A percentile compares a stretch with the other conserved stretches of the same genome.
Conservation (phyloP, 1,140 invertebrate genomes). For the Marisa cornuarietis region DNA sequence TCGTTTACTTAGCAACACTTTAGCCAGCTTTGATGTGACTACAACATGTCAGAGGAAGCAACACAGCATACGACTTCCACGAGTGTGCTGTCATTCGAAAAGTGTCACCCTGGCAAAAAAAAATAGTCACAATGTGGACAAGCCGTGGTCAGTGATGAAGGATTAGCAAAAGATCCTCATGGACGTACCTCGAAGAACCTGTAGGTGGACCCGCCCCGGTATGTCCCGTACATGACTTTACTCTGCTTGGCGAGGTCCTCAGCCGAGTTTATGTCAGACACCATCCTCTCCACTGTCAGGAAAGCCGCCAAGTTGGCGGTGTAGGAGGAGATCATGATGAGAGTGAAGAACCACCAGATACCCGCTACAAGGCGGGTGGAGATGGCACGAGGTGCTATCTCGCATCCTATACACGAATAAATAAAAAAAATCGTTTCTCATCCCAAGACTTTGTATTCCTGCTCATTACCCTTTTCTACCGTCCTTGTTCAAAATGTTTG, state of each 20-base stretch:
- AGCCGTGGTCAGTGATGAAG: conserved; percentile 69
- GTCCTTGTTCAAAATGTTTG: too few relatives aligned
- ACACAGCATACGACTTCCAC: too few relatives aligned
- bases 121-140: conserved; percentile 93
- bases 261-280: conserved; percentile 92
- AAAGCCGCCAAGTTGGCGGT: conserved; percentile 98
- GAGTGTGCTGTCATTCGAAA: too few relatives aligned
- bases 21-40: too few relatives aligned
- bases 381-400: conserved; percentile 71
- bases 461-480: too few relatives aligned
- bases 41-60: too few relatives aligned
- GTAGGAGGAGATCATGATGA: conserved; percentile 98
- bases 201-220: conserved; percentile 86
- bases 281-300: conserved; percentile 92
- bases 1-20: too few relatives aligned
- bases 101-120: conserved; percentile 73
- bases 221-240: conserved; percentile 93
- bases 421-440: too few relatives aligned
- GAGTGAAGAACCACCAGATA: conserved; percentile 99
- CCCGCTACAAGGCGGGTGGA: conserved; percentile 94
- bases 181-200: conserved; percentile 80
- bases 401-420: conserved; percentile 53
- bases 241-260: conserved; percentile 93
- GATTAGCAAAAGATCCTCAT: conserved; percentile 33
- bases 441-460: too few relatives aligned